Evolutionary conservation across 2,797 vertebrate species (phyloP).

Genomic region (Clarias fuscus): DNA sequence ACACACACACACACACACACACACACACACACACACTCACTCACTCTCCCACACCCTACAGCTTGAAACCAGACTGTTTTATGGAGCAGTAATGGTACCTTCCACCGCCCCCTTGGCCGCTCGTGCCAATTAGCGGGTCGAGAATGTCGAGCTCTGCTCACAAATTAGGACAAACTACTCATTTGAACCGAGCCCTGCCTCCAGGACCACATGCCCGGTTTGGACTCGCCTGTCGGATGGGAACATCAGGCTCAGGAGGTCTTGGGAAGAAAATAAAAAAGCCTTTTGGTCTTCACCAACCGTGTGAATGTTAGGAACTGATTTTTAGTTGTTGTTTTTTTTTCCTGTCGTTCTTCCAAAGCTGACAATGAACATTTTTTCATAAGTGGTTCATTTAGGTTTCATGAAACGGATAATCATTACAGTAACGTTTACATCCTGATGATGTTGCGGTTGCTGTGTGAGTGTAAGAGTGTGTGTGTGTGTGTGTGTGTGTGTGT

Average conservation of each 20-base stretch:
- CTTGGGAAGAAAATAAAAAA: background rate
- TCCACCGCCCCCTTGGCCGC: conserved; percentile 55
- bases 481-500: conserved; percentile 21
- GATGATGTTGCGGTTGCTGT: conserved; percentile 19
- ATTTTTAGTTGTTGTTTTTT: background rate
- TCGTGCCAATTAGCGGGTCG: conserved; percentile 60
- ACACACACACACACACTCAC: conserved; percentile 25
- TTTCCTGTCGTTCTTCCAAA: background rate
- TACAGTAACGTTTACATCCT: conserved; percentile 33
- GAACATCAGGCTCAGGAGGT: conserved; percentile 24
- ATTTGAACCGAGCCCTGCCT: conserved; percentile 48
- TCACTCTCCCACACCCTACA: conserved; percentile 13
- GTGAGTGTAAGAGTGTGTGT: conserved; percentile 33
- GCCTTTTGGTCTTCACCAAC: background rate
- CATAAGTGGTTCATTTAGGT: conserved; percentile 11
- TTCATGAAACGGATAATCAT: conserved; percentile 27
- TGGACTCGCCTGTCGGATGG: conserved; percentile 1
- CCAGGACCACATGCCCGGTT: conserved; percentile 33
- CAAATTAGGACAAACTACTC: conserved; percentile 55
- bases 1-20: conserved; percentile 20
- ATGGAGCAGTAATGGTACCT: conserved; percentile 40
- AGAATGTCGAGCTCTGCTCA: conserved; percentile 64
- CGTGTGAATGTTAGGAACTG: background rate
- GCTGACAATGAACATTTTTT: background rate
- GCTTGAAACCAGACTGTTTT: conserved; percentile 52